Base-by-base conservation (phyloP, 2,888 invertebrate genomes). In the Sphaerophoria rueppellii region DNA sequence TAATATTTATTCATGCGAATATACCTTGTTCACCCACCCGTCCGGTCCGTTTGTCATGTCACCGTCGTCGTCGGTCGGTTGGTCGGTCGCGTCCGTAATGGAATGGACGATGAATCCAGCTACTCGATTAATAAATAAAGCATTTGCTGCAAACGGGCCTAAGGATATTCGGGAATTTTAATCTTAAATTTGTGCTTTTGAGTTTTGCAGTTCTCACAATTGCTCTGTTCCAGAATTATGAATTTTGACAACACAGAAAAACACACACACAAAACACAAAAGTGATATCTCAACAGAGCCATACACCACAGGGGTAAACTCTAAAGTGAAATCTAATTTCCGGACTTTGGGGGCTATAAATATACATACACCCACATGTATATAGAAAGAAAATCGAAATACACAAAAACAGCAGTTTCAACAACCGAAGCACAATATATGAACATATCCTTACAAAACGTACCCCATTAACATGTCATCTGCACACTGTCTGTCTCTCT, bases 241-340 rank as follows among this genome's bases (percentile, higher is more conserved):
- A 77, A 85, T 85, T 81, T 73, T 70, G 69, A 72, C 76, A 77
- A 32, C 11, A 43, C 46, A 7, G 12, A 40, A 6, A 40, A 6
- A 6, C 5, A 14, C 11, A 37, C 1, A 2, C 6, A 16, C 4
- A 37, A 37, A 6, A 40, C 6, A 7, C 6, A 7, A 9, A 40
- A 7, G 40, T 6, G 12, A 32, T 4, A 48, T 14, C 24, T 16
- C n/a, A 9, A 65, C 63, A 48, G 0, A 12, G 7, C 48, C 12
- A 63, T 35, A 52, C 67, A 54, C 81, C 76, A 69, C 73, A 81
- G 85, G 80, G 81, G 73, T 24, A 24, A 2, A 24, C 67, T 69
- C 76, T 58, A 73, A 81, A 81, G 63, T 73, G 69, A 85, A 85
- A 81, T 85, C 76, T 81, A 85, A 81, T 85, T 85, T 85, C 85